phyloP scores from a whole-genome alignment of 2,888 invertebrate species.

The Orthosia cruda region DNA sequence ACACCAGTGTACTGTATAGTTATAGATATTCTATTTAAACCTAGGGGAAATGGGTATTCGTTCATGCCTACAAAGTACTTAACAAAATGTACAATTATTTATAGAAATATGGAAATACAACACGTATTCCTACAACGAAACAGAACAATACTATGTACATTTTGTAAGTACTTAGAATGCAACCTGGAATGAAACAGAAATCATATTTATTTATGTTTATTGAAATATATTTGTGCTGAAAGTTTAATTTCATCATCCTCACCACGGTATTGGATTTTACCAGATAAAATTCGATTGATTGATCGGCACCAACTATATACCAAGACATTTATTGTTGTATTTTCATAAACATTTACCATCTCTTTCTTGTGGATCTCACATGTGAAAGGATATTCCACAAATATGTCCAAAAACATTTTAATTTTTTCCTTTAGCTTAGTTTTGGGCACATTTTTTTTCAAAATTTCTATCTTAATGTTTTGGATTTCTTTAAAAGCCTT shows the following conservation, averaged over 20 bases:
- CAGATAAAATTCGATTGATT: slow-evolving; percentile 5
- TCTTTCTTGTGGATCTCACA: background rate
- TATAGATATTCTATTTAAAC: background rate
- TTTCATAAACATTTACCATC: slow-evolving; percentile 3
- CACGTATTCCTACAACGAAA: too few relatives aligned
- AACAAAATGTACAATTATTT: background rate
- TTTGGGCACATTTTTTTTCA: slow-evolving; percentile 11
- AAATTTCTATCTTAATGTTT: background rate
- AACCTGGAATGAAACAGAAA: background rate
- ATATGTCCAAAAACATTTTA: slow-evolving; percentile 2
- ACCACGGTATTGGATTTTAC: background rate
- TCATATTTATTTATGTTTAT: slow-evolving; percentile 10
- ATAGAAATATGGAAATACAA: background rate
- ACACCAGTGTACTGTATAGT: too few relatives aligned
- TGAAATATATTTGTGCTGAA: background rate
- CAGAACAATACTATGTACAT: background rate
- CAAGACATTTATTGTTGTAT: background rate
- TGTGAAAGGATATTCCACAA: slow-evolving; percentile 4
- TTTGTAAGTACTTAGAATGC: background rate
- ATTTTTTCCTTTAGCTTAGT: background rate
- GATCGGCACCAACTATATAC: slow-evolving; percentile 13
- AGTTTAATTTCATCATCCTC: background rate
- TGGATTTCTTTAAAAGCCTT: slow-evolving; percentile 13
- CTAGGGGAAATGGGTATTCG: background rate
- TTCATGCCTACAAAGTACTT: background rate